A percentile compares a stretch with the other conserved stretches of the same genome.
These are phyloP conservation scores for Phaethon lepturus DNA, from an alignment of 2,113 vertebrate species.

Conservation along the genomic window DNA sequence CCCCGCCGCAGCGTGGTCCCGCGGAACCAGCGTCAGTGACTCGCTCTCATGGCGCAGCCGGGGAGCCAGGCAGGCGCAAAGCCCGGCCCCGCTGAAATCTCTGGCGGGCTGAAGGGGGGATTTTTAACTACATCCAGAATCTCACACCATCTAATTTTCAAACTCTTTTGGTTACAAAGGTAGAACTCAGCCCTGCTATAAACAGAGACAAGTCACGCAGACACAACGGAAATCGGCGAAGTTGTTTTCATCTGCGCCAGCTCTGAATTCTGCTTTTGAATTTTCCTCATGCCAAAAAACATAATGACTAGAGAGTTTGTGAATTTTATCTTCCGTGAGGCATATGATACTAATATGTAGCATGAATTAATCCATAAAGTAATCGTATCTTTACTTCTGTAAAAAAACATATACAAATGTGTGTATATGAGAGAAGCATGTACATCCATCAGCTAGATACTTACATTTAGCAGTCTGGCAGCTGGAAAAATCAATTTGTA, in stretches of 20 bases:
- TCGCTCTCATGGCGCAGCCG: background rate
- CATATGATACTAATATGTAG: background rate
- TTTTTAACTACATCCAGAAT: background rate
- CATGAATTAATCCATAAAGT: background rate
- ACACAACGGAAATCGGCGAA: background rate
- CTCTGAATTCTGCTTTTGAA: background rate
- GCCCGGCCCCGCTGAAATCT: background rate
- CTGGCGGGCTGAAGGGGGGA: background rate
- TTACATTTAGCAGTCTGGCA: background rate
- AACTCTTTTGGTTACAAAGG: background rate
- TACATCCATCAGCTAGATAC: background rate
- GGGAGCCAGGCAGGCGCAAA: background rate
- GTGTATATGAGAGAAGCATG: background rate
- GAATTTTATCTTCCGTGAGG: background rate
- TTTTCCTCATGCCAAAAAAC: background rate
- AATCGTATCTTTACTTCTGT: background rate
- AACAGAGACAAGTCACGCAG: background rate
- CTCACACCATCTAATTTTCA: background rate
- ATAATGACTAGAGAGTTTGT: background rate
- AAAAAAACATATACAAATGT: background rate
- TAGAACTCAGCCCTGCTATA: background rate
- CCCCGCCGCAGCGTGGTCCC: background rate
- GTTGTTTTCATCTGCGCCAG: background rate
- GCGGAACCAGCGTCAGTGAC: background rate
- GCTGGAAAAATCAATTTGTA: constrained; percentile 18